phyloP scores from a whole-genome alignment of 2,888 invertebrate genomes.

The Morpho helenor region DNA sequence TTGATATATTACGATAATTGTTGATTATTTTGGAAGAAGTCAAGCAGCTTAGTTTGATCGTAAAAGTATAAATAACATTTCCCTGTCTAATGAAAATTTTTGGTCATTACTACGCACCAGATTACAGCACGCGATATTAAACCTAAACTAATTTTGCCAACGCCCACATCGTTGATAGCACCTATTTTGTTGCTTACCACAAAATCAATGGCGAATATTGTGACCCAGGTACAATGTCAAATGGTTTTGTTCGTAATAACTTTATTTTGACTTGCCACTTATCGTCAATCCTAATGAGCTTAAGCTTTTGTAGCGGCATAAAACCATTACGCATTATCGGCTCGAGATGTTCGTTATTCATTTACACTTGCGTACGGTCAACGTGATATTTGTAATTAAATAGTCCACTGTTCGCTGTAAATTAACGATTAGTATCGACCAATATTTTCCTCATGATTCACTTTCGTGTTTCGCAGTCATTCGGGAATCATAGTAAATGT shows the following conservation, averaged over 20 bases:
- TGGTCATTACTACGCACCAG: neutral
- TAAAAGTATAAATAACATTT: neutral
- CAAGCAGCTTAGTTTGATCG: no score
- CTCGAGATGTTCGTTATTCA: constrained; percentile 38
- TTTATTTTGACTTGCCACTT: constrained; percentile 25
- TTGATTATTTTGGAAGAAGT: no score
- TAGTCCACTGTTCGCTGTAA: constrained; percentile 46
- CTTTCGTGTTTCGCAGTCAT: constrained; percentile 32
- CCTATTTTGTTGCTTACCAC: constrained; percentile 6
- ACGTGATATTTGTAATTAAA: constrained; percentile 44
- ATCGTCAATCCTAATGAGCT: constrained; percentile 38
- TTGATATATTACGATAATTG: no score
- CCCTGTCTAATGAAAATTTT: neutral
- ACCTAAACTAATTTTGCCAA: constrained; percentile 7
- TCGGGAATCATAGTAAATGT: constrained; percentile 28
- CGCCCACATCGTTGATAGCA: constrained; percentile 4
- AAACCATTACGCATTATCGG: constrained; percentile 46
- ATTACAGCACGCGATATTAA: constrained; percentile 1
- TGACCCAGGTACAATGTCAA: neutral
- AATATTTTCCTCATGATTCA: constrained; percentile 71
- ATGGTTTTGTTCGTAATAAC: neutral
- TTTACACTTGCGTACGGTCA: constrained; percentile 38
- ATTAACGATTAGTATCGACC: constrained; percentile 58
- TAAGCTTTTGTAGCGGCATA: constrained; percentile 35
- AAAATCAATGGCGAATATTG: constrained; percentile 11